Evolutionary conservation across 2,888 invertebrate species (phyloP).

Genomic region (Drosophila buzzatii): DNA sequence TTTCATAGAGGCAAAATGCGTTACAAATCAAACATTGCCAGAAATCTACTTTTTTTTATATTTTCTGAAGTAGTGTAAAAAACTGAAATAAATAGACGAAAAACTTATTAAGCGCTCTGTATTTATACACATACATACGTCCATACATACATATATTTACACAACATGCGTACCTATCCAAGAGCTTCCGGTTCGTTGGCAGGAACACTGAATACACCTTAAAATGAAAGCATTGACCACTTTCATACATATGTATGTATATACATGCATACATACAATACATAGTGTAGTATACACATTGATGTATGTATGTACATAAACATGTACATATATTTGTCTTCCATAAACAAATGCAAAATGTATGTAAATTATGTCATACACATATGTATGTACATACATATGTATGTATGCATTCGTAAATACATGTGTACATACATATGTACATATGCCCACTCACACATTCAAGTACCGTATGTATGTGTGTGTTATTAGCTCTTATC

Average conservation of each 20-base stretch:
- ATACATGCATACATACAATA: too few relatives aligned
- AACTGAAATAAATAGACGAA: not conserved
- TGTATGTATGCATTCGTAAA: not conserved
- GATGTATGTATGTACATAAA: not conserved
- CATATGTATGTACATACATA: slow-evolving; percentile 2
- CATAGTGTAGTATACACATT: not conserved
- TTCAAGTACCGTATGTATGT: not conserved
- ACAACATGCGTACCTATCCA: not conserved
- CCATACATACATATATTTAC: not conserved
- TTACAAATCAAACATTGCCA: not conserved
- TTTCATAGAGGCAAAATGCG: not conserved
- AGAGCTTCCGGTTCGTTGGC: slow-evolving; percentile 3
- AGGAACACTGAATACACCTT: not conserved
- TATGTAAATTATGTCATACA: not conserved
- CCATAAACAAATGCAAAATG: not conserved
- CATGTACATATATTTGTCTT: not conserved
- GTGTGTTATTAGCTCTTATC: slow-evolving; percentile 30
- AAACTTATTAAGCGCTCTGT: not conserved
- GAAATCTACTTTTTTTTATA: not conserved
- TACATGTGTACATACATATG: not conserved
- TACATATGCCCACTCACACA: not conserved
- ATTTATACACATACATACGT: not conserved
- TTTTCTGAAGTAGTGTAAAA: not conserved
- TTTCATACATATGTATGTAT: too few relatives aligned
- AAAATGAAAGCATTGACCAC: slow-evolving; percentile 1